Conservation (phyloP, 2,888 invertebrate species). For the Synanthedon tipuliformis region DNA sequence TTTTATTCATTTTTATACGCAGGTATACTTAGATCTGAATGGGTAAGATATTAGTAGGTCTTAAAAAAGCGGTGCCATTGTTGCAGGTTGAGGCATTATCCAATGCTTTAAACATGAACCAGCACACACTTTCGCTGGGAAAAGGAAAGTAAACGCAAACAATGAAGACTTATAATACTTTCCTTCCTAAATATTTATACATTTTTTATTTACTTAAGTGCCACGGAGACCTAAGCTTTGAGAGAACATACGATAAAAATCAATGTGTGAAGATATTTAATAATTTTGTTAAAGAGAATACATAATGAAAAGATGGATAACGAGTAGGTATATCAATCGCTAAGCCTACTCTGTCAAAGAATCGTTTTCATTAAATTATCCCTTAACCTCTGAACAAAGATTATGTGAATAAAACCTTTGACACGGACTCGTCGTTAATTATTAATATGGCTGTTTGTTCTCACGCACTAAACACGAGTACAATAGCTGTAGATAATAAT, state of each 20-base stretch:
- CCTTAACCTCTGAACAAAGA: no score
- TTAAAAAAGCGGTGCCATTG: conserved; percentile 22
- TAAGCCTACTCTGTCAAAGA: no score
- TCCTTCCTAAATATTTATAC: neutral
- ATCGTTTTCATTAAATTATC: no score
- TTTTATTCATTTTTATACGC: conserved; percentile 5
- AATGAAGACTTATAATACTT: neutral
- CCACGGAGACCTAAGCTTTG: no score
- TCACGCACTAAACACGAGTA: conserved; percentile 7
- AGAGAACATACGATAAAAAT: no score
- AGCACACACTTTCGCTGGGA: conserved; percentile 54
- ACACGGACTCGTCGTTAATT: conserved; percentile 8
- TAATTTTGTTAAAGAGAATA: no score
- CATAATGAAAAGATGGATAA: no score
- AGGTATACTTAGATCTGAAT: conserved; percentile 5
- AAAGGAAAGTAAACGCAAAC: conserved; percentile 42
- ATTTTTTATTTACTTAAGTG: no score
- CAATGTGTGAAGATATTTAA: no score
- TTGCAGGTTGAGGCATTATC: conserved; percentile 34
- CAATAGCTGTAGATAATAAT: conserved; percentile 12
- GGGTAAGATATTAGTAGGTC: conserved; percentile 11
- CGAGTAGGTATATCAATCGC: no score
- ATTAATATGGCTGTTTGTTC: conserved; percentile 9
- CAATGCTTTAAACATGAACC: conserved; percentile 36
- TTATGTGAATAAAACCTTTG: conserved; percentile 5